Percentiles rank a stretch among this genome's conserved stretches.
These are phyloP conservation scores for Noctilio leporinus DNA, from an alignment of 2,113 vertebrate genomes.

Conservation along the genomic window DNA sequence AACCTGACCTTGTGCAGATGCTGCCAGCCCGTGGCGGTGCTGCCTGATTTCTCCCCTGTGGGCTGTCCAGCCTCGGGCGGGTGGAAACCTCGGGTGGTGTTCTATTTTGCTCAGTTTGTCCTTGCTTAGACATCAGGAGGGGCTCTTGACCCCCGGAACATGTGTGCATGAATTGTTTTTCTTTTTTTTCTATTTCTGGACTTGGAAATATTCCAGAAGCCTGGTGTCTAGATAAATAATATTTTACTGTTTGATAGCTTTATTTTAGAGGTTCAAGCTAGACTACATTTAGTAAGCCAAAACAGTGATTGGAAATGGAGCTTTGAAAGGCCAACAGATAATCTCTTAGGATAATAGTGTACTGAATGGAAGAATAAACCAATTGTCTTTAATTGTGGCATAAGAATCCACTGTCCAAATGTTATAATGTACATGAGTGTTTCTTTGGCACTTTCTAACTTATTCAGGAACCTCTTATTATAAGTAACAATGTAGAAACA, in stretches of 20 bases:
- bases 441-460: neutral
- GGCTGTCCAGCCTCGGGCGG: neutral
- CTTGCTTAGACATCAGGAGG: neutral
- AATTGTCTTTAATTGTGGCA: neutral
- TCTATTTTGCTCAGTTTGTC: neutral
- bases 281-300: conserved; percentile 15
- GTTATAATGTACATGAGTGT: neutral
- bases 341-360: conserved; percentile 11
- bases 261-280: conserved; percentile 9
- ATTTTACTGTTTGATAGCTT: neutral
- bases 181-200: neutral
- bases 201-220: conserved; percentile 24
- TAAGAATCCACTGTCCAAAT: neutral
- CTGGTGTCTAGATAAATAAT: neutral
- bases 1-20: neutral
- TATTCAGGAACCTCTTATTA: neutral
- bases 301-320: neutral
- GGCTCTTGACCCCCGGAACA: neutral
- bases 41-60: neutral
- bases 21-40: neutral
- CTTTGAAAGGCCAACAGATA: conserved; percentile 18
- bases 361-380: neutral
- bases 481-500: neutral
- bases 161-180: neutral
- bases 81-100: neutral